Base-by-base conservation (phyloP, 2,888 invertebrate genomes). In the Aphrophora alni region DNA sequence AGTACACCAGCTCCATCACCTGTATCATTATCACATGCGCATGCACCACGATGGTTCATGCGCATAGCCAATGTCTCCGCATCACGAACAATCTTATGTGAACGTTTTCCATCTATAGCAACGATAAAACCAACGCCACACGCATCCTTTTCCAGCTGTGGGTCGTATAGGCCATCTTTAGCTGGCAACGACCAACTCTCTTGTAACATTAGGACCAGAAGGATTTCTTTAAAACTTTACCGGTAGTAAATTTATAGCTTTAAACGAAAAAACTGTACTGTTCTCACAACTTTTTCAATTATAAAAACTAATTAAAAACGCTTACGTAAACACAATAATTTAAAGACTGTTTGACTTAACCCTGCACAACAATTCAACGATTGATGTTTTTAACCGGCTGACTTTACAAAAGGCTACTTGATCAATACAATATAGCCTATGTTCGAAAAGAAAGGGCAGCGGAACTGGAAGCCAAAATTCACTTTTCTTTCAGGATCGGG, bases 81-180 rank as follows among this genome's bases (percentile, higher is more conserved):
- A 94, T 99, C 98, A 87, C 95, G 93, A 86, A 99, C 92, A 88
- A 99, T 98, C 93, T 98, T 97, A 91, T 98, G 95, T 85, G 96
- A 95, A 84, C 95, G 93, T 87, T 93, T 93, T 86, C 99, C 99
- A 92, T 99, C 97, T 90, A 99, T 98, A 89, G 97, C 96, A 88
- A 98, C 99, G 87, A 99, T 97, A 90, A 98, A 99, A 86, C 99
- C 99, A 87, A 99, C 99, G 84, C 99, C 99, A 88, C 99, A 99
- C 84, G 99, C 98, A 88, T 98, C 99, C 89, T 94, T 96, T 91
- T 99, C 99, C 89, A 95, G 93, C 87, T 93, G 92, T 82, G 99
- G 98, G 92, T 98, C 96, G 92, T 99, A 99, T 88, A 99, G 93
- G 90, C 98, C 97, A 92, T 95, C 94, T 90, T 94, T 94, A 88